Evolutionary conservation across 2,797 vertebrate genomes (phyloP).

Genomic region (Apogon hyalosoma): DNA sequence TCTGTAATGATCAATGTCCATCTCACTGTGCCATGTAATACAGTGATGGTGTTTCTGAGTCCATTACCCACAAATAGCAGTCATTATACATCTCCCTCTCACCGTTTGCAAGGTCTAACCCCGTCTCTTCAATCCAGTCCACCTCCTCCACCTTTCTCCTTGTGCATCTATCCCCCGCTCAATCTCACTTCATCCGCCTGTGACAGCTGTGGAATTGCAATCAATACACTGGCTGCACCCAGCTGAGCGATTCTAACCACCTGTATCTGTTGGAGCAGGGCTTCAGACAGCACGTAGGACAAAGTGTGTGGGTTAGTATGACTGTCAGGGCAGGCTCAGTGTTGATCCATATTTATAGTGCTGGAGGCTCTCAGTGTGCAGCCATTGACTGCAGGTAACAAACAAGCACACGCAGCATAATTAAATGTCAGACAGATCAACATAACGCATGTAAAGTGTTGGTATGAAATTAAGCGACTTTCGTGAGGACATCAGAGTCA

Average conservation of each 20-base stretch:
- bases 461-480: constrained; percentile 20
- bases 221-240: constrained; percentile 55
- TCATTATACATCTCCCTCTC: constrained; percentile 32
- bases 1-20: constrained; percentile 23
- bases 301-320: constrained; percentile 23
- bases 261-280: constrained; percentile 28
- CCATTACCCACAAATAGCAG: constrained; percentile 37
- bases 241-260: constrained; percentile 44
- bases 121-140: constrained; percentile 35
- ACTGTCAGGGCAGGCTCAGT: constrained; percentile 24
- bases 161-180: constrained; percentile 41
- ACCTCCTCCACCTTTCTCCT: constrained; percentile 30
- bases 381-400: constrained; percentile 14
- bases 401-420: not conserved
- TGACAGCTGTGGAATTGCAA: constrained; percentile 65
- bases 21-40: constrained; percentile 36
- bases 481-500: constrained; percentile 7
- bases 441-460: not conserved
- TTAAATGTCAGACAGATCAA: constrained; percentile 21
- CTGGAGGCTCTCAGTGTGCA: constrained; percentile 11
- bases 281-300: constrained; percentile 30
- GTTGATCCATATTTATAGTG: constrained; percentile 35
- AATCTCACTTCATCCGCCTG: constrained; percentile 60
- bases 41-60: constrained; percentile 31
- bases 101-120: constrained; percentile 34